Percentiles rank a stretch among this genome's conserved stretches.
phyloP scores from a whole-genome alignment of 2,113 vertebrate species.

The Eulemur rufifrons region DNA sequence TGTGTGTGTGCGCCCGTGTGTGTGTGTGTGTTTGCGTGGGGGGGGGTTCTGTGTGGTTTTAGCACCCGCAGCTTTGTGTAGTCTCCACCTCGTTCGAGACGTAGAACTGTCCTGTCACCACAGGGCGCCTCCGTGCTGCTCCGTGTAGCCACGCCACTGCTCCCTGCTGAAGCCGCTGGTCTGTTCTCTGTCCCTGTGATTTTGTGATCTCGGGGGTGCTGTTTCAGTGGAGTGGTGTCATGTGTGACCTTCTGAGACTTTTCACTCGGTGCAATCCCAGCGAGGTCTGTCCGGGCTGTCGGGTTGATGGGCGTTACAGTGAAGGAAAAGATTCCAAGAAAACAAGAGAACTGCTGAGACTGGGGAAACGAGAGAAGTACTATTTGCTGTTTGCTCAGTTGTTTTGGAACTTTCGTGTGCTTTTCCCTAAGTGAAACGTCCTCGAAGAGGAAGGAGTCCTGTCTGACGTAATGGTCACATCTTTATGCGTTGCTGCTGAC shows the following conservation, averaged over 20 bases:
- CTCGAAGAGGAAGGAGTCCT: background rate
- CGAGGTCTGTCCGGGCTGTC: background rate
- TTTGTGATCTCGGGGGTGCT: background rate
- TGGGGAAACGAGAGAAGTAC: background rate
- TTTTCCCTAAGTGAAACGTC: accelerated
- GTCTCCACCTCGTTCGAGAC: background rate
- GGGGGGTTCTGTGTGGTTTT: background rate
- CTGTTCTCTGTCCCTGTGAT: background rate
- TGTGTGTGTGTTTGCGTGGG: background rate
- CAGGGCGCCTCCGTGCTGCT: background rate
- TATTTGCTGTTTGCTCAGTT: background rate
- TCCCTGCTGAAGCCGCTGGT: background rate
- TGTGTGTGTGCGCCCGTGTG: no score
- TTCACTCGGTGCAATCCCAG: background rate
- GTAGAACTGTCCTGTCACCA: background rate
- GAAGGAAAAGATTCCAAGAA: background rate
- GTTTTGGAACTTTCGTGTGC: background rate
- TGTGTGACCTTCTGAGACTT: background rate
- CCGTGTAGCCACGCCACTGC: accelerated
- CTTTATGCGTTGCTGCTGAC: accelerated
- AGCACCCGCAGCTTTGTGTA: accelerated
- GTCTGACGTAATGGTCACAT: accelerated
- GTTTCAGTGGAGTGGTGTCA: background rate
- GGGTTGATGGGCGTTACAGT: background rate
- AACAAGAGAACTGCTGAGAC: background rate